phyloP scores from a whole-genome alignment of 2,888 invertebrate genomes.

The Cosmia trapezina region DNA sequence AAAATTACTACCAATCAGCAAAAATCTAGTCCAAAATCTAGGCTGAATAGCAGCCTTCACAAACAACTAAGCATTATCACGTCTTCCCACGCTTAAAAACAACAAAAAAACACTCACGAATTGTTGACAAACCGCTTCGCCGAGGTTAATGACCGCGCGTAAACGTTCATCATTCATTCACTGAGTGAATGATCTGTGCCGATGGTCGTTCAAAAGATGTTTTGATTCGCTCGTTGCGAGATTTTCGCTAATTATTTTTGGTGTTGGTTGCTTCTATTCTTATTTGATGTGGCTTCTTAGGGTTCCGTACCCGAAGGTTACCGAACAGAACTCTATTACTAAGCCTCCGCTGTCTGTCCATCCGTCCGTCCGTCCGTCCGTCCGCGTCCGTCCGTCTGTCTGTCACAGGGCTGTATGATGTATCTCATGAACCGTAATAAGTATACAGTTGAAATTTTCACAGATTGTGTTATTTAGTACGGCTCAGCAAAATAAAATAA shows the following conservation, averaged over 20 bases:
- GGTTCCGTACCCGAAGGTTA: too few relatives aligned
- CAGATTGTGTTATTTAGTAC: too few relatives aligned
- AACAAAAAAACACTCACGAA: conserved; percentile 57
- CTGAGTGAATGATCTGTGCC: conserved; percentile 53
- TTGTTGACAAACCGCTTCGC: conserved; percentile 67
- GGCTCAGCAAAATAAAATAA: too few relatives aligned
- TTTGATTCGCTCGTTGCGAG: conserved; percentile 24
- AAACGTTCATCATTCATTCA: conserved; percentile 69
- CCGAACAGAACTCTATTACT: too few relatives aligned
- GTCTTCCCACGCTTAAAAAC: conserved; percentile 63
- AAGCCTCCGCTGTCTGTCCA: too few relatives aligned
- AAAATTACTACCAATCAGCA: neutral
- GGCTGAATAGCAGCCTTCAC: conserved; percentile 22
- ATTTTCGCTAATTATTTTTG: conserved; percentile 23
- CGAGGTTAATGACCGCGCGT: conserved; percentile 59
- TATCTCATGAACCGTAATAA: too few relatives aligned
- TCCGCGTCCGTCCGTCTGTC: too few relatives aligned
- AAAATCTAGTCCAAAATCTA: conserved; percentile 40
- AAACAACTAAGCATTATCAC: conserved; percentile 40
- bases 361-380: too few relatives aligned
- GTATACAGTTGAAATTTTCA: too few relatives aligned
- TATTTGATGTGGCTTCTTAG: neutral
- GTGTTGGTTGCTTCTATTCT: neutral
- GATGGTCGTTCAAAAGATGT: conserved; percentile 32
- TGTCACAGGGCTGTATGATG: too few relatives aligned